phyloP scores from a whole-genome alignment of 1,140 invertebrate genomes.

The Drosophila grimshawi region DNA sequence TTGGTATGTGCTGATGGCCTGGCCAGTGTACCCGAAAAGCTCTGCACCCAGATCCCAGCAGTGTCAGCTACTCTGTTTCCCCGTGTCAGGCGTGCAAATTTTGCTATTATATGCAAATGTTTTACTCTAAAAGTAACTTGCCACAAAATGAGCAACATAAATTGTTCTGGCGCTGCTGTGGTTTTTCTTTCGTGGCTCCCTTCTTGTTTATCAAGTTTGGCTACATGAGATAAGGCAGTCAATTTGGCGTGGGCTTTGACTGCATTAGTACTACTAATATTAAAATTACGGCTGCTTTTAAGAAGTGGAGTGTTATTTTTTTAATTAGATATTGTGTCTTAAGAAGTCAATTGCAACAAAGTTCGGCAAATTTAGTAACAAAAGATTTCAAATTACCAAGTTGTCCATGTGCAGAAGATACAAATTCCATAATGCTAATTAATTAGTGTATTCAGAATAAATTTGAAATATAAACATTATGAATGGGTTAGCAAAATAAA shows the following conservation, averaged over 20 bases:
- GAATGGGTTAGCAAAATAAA: too few relatives aligned
- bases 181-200: slow-evolving; percentile 12
- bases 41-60: slow-evolving; percentile 33
- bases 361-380: too few relatives aligned
- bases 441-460: too few relatives aligned
- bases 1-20: slow-evolving; percentile 1
- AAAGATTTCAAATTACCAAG: too few relatives aligned
- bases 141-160: slow-evolving; percentile 74
- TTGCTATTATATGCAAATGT: slow-evolving; percentile 76
- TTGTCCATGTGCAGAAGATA: neutral
- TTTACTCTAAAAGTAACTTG: slow-evolving; percentile 40
- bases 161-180: slow-evolving; percentile 37
- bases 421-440: neutral
- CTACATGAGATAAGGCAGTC: neutral
- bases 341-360: too few relatives aligned
- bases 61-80: slow-evolving; percentile 51
- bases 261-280: neutral
- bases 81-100: slow-evolving; percentile 44
- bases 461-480: too few relatives aligned
- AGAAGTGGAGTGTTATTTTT: too few relatives aligned
- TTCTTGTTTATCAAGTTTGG: slow-evolving; percentile 7
- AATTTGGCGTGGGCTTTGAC: neutral
- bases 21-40: neutral
- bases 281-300: neutral
- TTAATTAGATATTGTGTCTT: too few relatives aligned